phyloP scores from a whole-genome alignment of 2,888 invertebrate genomes.

The Callinectes sapidus region DNA sequence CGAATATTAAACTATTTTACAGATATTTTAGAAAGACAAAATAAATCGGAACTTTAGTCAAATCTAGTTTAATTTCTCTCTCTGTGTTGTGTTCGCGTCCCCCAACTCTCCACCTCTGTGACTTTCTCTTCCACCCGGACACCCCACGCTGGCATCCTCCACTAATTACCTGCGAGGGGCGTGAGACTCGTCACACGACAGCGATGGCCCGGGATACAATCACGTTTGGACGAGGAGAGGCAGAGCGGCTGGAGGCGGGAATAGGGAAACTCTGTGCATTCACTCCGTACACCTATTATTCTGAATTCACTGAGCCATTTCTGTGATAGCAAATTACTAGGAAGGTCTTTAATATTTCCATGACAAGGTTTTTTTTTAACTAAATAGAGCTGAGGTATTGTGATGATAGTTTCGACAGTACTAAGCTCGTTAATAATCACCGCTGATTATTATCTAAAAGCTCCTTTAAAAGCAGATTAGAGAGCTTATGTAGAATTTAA shows the following conservation, averaged over 20 bases:
- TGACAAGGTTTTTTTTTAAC: neutral
- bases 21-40: neutral
- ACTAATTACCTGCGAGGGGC: conserved; percentile 6
- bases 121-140: neutral
- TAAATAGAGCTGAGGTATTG: neutral
- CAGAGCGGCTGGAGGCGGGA: neutral
- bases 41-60: neutral
- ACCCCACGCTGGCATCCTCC: neutral
- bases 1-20: neutral
- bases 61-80: neutral
- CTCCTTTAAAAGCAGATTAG: conserved; percentile 41
- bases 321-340: neutral
- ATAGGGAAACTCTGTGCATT: neutral
- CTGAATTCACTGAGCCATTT: neutral
- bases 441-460: neutral
- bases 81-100: neutral
- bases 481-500: neutral
- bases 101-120: neutral
- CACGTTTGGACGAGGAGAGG: neutral
- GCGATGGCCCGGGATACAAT: conserved; percentile 11
- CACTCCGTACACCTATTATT: neutral
- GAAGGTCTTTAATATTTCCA: neutral
- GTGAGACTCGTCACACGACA: conserved; percentile 9
- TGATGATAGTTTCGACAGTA: neutral
- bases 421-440: neutral